Conservation (phyloP, 2,113 vertebrate genomes). For the Desmodus rotundus region DNA sequence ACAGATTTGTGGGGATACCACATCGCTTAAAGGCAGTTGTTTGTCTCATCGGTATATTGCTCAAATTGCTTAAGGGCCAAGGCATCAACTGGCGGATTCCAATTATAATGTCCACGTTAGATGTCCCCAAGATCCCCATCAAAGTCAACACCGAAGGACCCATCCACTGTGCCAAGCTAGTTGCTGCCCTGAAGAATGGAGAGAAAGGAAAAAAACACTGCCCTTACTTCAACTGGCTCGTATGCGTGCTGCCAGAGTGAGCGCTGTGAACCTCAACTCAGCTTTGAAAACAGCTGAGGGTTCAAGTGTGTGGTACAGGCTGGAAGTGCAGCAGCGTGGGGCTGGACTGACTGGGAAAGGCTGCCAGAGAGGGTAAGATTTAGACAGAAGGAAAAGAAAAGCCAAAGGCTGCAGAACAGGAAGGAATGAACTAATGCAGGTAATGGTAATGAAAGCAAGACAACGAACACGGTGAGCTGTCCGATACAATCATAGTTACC, state of each 20-base stretch:
- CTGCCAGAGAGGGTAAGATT: background rate
- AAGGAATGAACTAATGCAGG: background rate
- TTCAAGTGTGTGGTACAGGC: background rate
- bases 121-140: background rate
- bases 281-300: background rate
- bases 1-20: background rate
- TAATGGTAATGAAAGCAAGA: rapidly evolving
- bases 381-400: background rate
- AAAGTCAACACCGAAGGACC: background rate
- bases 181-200: background rate
- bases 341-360: background rate
- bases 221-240: background rate
- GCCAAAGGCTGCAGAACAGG: background rate
- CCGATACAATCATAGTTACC: slow-evolving; percentile 85
- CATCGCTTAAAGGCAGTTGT: background rate
- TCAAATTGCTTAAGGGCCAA: background rate
- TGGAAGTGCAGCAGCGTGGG: rapidly evolving
- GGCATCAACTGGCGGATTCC: background rate
- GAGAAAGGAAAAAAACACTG: background rate
- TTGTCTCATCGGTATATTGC: background rate
- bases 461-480: slow-evolving; percentile 74
- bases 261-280: background rate
- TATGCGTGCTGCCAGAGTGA: background rate
- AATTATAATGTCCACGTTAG: background rate
- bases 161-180: background rate